Evolutionary conservation across 2,113 vertebrate genomes (phyloP), one percentile per base, ranked within the genome.

Genomic region (Protomyctophum bolini): DNA sequence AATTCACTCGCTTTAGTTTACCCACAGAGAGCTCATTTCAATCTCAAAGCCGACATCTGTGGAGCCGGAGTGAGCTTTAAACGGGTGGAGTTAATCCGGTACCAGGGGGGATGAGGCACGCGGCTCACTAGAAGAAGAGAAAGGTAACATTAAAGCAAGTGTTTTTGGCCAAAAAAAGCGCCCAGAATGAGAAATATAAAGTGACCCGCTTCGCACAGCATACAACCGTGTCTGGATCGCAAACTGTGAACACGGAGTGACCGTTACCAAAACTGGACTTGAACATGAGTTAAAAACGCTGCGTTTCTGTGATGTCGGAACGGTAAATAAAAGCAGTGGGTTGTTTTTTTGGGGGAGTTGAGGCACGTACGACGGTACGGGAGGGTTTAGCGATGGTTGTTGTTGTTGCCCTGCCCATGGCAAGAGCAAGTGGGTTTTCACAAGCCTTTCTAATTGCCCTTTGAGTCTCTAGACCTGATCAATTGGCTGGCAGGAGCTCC

Each of bases 391-490:
- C 58, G 60, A 48, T 51, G 63, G 75, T 21, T 21, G 14, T 10
- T 66, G 68, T 63, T 68, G 63, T 66, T 65, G 45, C 33, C 6
- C 33, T 54, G 70, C 21, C 79, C 68, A 68, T 48, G 10, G 73
- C 78, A 80, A 12, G 60, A 70, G 83, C 57, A 72, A 81, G 73
- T 68, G 1, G 72, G 81, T 81, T 85, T 81, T 54, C n/a, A 75
- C 82, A 8, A 8, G 73, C 71, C 54, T 67, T 66, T 74, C 67
- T 87, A 86, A 86, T 78, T 83, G 69, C 74, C 83, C 75, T 87
- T 83, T 83, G 54, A 83, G 83, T 69, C 63, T 69, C 63, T 59
- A 33, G 75, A 76, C 74, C 82, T 85, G 80, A 87, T 85, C 82
- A 85, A 84, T 85, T 66, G 73, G 67, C 71, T 77, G 72, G 75